Evolutionary conservation across 35 echinoderm and acorn worm genomes (phyloP), one percentile per base, ranked within the genome.

Genomic region (Patiria miniata): DNA sequence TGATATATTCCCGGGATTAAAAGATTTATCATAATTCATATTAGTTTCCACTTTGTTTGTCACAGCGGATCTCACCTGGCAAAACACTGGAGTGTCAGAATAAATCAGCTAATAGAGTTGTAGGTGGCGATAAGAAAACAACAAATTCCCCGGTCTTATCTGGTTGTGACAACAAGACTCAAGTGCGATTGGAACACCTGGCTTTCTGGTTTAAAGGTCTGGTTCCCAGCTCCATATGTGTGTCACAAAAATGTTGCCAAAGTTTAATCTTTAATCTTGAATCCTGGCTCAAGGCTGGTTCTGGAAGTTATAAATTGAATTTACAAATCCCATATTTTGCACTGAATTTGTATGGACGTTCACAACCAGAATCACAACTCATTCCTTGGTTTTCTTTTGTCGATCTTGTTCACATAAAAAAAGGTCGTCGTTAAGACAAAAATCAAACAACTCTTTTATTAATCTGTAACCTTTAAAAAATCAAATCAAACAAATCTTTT

Each of bases 21-120:
- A 12, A 47, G 42, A 47, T 47, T 47, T 47, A 47, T 47, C 42
- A 47, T 12, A 47, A 47, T 47, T 47, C 42, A 47, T 47, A 6
- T 73, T 73, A 28, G 65, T 73, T 73, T 73, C 65, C 29, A 28
- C 65, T 14, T 73, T 73, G 34, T 73, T 73, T 73, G 65, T 73
- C 65, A 73, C 34, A 73, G 34, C 21, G 42, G 26, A 26, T 73
- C 65, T 73, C 65, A 36, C 65, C 65, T 73, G 65, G 65, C 23
- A 73, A 32, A 36, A 73, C 65, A 73, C 42, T 47, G 65, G 65
- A 23, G 65, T 73, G 65, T 73, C 29, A 73, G 34, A 73, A 73
- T 32, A 26, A 73, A 73, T 73, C 65, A 6, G 65, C 65, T 32
- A 73, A 73, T 73, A 73, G 29, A 28, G 65, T 73, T 73, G 34